Percentiles rank a stretch among this genome's conserved stretches.
These are phyloP conservation scores for Drosophila ambigua DNA, from an alignment of 1,140 invertebrate genomes.

Conservation along the genomic window DNA sequence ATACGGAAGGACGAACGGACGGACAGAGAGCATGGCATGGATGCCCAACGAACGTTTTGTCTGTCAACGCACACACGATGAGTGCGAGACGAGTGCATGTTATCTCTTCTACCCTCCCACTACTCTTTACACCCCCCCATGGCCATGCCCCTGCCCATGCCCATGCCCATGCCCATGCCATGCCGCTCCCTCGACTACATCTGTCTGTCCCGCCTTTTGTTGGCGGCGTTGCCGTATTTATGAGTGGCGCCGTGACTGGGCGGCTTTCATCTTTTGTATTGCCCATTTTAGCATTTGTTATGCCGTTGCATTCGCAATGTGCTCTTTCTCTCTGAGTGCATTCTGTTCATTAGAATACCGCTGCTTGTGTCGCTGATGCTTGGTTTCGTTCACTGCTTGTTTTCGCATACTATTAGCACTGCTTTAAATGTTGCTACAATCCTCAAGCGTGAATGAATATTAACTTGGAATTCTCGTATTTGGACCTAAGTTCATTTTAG, in stretches of 20 bases:
- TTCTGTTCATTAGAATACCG: conserved; percentile 27
- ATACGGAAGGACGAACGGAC: not conserved
- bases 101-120: conserved; percentile 9
- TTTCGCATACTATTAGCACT: too few relatives aligned
- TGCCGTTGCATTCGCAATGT: conserved; percentile 44
- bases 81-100: conserved; percentile 19
- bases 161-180: not conserved
- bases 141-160: not conserved
- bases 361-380: too few relatives aligned
- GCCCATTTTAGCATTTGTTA: conserved; percentile 63
- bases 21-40: conserved; percentile 4
- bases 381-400: too few relatives aligned
- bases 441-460: too few relatives aligned
- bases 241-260: conserved; percentile 48
- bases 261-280: conserved; percentile 74
- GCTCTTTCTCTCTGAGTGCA: conserved; percentile 15
- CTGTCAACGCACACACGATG: conserved; percentile 49
- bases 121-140: not conserved
- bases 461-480: too few relatives aligned
- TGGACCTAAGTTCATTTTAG: too few relatives aligned
- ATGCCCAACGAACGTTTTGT: conserved; percentile 41
- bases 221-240: conserved; percentile 50
- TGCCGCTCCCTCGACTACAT: not conserved
- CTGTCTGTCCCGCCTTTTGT: not conserved
- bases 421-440: too few relatives aligned